phyloP scores from a whole-genome alignment of 2,888 invertebrate species.

The Vannuccia rotundouncinata region DNA sequence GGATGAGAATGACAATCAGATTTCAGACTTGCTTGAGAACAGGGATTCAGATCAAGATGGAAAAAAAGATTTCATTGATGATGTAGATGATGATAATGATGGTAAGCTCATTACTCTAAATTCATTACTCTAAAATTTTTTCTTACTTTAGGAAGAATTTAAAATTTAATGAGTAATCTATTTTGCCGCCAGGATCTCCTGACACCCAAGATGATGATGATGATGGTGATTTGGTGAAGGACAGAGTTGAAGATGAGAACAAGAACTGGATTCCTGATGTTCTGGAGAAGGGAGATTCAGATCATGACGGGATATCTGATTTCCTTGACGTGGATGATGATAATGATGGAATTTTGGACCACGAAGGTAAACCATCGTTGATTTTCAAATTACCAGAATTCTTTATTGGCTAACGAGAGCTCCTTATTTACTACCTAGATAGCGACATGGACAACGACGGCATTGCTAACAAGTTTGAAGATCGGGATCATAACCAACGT shows the following conservation, averaged over 20 bases:
- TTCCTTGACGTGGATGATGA: background rate
- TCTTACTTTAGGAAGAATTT: no score
- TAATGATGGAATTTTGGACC: background rate
- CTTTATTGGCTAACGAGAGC: background rate
- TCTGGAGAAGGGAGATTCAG: background rate
- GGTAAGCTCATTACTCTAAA: no score
- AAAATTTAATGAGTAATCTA: no score
- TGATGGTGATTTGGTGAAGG: background rate
- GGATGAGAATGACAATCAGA: background rate
- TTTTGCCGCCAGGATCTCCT: no score
- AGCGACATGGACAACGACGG: conserved; percentile 45
- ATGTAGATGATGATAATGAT: no score
- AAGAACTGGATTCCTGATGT: conserved; percentile 7
- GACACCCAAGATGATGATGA: conserved; percentile 25
- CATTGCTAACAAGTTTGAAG: conserved; percentile 42
- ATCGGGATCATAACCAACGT: conserved; percentile 3
- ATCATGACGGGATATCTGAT: conserved; percentile 25
- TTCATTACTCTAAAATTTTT: no score
- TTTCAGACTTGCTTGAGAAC: background rate
- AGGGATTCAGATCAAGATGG: background rate
- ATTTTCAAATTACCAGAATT: background rate
- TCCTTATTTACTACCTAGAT: background rate
- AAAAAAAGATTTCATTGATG: background rate
- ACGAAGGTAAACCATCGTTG: background rate
- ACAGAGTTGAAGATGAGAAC: conserved; percentile 6